Base-by-base conservation (phyloP, 2,113 vertebrate species). In the Colinus virginianus region DNA sequence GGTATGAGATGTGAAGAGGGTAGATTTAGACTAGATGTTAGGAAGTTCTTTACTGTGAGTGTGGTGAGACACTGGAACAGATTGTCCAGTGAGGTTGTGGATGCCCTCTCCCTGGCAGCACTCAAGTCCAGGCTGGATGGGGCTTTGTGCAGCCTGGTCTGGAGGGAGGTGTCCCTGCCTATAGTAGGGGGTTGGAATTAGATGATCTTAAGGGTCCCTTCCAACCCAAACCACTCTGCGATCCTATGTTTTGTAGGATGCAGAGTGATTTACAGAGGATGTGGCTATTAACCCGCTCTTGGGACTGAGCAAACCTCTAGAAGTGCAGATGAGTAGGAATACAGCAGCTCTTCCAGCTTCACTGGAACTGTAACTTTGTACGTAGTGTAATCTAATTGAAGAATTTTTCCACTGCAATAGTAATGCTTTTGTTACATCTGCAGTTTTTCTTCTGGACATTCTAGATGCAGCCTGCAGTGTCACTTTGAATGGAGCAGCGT, bases 401-500 rank as follows among this genome's bases (percentile, higher is more conserved):
- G 63, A 6, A 32, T 68, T 84, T 23, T 49, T 11, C 43, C 28
- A 5, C 34, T 59, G 36, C 21, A 67, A 12, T 17, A 43, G 21
- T 30, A 53, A 36, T 22, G 16, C 23, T 26, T 66, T 42, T 55
- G 6, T 10, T 66, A 51, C 42, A 38, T 80, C 78, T 88, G 51
- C 1, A 5, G 61, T 76, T 58, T 59, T 87, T 49, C 42, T 79
- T 70, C 20, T 43, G 71, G 42, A 1, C 38, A 4, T 76, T 72
- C 3, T 0, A 30, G 66, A 9, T 13, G 38, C 28, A 71, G 74
- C 62, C 40, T 45, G 6, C 4, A 0, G 7, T 18, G n/a, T n/a
- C 63, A 19, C 23, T 72, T 72, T 43, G 51, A 78, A n/a, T 1
- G 13, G 53, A 81, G 43, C 58, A 49, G 78, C 69, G 78, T 40